Percentiles rank a stretch among this genome's conserved stretches.
Evolutionary conservation across 1,140 invertebrate genomes (phyloP).

Genomic region (Drosophila subobscura): DNA sequence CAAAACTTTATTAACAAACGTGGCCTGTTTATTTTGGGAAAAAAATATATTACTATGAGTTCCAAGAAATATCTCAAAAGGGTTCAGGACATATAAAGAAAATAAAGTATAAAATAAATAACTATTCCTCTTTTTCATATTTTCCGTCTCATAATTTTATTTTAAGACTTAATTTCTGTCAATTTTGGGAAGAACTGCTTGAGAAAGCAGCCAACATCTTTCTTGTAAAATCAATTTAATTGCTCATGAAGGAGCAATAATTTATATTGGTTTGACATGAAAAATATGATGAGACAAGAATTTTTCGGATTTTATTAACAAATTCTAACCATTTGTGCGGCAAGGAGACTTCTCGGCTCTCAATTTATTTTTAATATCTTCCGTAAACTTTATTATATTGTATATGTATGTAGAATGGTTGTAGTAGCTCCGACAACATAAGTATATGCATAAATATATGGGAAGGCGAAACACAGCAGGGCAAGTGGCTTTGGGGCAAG

Average conservation of each 20-base stretch:
- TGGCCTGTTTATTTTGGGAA: too few relatives aligned
- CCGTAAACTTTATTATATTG: slow-evolving; percentile 31
- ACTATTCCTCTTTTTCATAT: neutral
- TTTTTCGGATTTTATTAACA: too few relatives aligned
- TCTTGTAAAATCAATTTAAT: too few relatives aligned
- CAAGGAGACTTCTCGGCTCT: slow-evolving; percentile 19
- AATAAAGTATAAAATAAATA: too few relatives aligned
- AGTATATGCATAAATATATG: slow-evolving; percentile 32
- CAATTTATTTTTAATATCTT: slow-evolving; percentile 10
- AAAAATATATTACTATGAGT: too few relatives aligned
- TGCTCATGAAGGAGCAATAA: neutral
- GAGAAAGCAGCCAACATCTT: too few relatives aligned
- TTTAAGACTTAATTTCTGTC: slow-evolving; percentile 3
- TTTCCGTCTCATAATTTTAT: slow-evolving; percentile 1
- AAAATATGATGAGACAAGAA: too few relatives aligned
- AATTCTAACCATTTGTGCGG: slow-evolving; percentile 7
- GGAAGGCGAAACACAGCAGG: slow-evolving; percentile 9
- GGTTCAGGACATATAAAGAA: too few relatives aligned
- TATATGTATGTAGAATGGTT: slow-evolving; percentile 1
- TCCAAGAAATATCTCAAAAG: too few relatives aligned
- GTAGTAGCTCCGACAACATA: slow-evolving; percentile 28
- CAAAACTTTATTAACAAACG: too few relatives aligned
- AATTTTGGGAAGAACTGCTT: too few relatives aligned
- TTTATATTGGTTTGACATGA: neutral
- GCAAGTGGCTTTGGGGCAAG: slow-evolving; percentile 34